phyloP scores from a whole-genome alignment of 2,888 invertebrate genomes.

The Leistus spinibarbis region DNA sequence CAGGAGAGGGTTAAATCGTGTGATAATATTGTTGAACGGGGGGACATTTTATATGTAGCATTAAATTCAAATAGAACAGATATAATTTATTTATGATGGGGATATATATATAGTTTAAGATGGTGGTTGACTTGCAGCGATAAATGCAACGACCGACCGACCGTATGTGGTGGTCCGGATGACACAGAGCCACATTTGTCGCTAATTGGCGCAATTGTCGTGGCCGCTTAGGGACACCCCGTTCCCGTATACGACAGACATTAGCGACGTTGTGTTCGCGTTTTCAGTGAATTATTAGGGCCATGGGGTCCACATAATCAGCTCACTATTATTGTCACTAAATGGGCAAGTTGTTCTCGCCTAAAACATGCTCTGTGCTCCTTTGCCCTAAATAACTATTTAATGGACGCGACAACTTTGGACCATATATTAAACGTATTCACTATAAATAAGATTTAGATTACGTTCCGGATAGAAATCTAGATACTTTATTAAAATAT shows the following conservation, averaged over 20 bases:
- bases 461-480: too few species aligned
- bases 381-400: too few species aligned
- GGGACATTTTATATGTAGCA: constrained; percentile 17
- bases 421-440: too few species aligned
- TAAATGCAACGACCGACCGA: neutral
- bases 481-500: too few species aligned
- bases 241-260: constrained; percentile 48
- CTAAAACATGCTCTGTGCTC: too few species aligned
- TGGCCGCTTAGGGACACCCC: constrained; percentile 43
- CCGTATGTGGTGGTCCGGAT: neutral
- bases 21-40: constrained; percentile 10
- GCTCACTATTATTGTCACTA: constrained; percentile 23
- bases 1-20: neutral
- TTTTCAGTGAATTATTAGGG: constrained; percentile 19
- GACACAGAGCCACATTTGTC: constrained; percentile 48
- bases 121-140: neutral
- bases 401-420: too few species aligned
- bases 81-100: constrained; percentile 33
- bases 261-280: constrained; percentile 48
- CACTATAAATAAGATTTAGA: too few species aligned
- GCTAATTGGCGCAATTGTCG: constrained; percentile 56
- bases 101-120: constrained; percentile 7
- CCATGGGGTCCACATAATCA: constrained; percentile 22
- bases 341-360: too few species aligned
- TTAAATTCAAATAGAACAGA: constrained; percentile 9